Evolutionary conservation across 1,140 invertebrate genomes (phyloP), one percentile per base, ranked within the genome.

Genomic region (Piezodorus guildinii): DNA sequence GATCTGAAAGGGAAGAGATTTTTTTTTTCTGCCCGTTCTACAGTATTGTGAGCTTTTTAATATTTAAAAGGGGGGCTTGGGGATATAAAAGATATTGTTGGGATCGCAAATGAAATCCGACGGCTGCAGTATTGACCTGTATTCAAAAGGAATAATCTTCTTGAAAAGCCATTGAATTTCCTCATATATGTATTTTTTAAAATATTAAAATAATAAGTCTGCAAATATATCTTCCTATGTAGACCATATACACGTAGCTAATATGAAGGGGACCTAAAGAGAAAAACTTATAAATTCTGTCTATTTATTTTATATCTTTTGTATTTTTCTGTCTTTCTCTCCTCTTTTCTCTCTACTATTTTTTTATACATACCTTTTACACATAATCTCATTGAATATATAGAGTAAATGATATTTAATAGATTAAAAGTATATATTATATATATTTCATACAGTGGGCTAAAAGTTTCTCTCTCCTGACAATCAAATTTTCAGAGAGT

Each of bases 1-100:
- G 52, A 56, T 56, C 52, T 56, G 52, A 56, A 56, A 56, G 52
- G 52, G 52, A 56, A 56, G 52, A 56, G 52, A 56, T 56, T 56
- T 56, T 56, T n/a, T n/a, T 54, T 23, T 39, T 39, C 23, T 23
- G 23, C 15, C 15, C 14, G 17, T 25, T 23, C 19, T 23, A 56
- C 23, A 23, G 52, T 56, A 25, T 56, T 23, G 15, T 56, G 23
- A 56, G 52, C 52, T 56, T 56, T 23, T 16, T 23, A 23, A 23
- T 25, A 23, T 56, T 56, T 49, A 19, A 19, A 17, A 17, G 23
- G 17, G 23, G 52, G 52, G 52, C 34, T 39, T 12, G 34, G 34
- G 34, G 34, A 39, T 39, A 39, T 39, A 10, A 39, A 39, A 39
- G 34, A 39, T 39, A 39, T 39, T 39, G 34, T 39, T 39, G 34